phyloP scores from a whole-genome alignment of 2,797 vertebrate genomes.

The Carapus acus region DNA sequence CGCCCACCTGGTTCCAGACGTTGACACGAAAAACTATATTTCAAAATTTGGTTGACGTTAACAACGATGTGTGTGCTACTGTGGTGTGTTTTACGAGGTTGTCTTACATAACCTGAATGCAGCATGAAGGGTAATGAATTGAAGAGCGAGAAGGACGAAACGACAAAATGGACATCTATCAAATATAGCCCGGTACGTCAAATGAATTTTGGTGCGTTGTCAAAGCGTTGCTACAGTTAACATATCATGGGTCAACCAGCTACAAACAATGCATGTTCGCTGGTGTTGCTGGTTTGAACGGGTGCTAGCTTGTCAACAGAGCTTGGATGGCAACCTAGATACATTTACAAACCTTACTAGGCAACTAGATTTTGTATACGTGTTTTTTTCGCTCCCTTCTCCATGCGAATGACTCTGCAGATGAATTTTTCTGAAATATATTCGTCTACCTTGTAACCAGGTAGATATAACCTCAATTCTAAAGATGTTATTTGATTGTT shows the following conservation, averaged over 20 bases:
- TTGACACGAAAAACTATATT: too few relatives aligned
- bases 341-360: conserved; percentile 26
- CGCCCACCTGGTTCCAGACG: too few relatives aligned
- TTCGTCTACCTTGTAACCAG: too few relatives aligned
- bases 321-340: conserved; percentile 48
- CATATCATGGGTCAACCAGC: rapidly evolving
- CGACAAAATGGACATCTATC: conserved; percentile 50
- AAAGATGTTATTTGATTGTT: too few relatives aligned
- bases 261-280: neutral
- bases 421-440: too few relatives aligned
- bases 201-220: rapidly evolving
- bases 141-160: conserved; percentile 45
- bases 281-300: conserved; percentile 6
- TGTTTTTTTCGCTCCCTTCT: too few relatives aligned
- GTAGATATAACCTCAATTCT: too few relatives aligned
- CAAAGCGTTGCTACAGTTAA: rapidly evolving
- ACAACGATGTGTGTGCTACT: too few relatives aligned
- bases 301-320: conserved; percentile 34
- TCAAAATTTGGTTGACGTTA: neutral
- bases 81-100: conserved; percentile 29
- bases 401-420: too few relatives aligned
- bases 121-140: conserved; percentile 35
- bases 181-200: conserved; percentile 38
- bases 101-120: conserved; percentile 41
- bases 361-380: conserved; percentile 13